Base-by-base conservation (phyloP, 2,113 vertebrate genomes). In the Limnothrissa miodon region DNA sequence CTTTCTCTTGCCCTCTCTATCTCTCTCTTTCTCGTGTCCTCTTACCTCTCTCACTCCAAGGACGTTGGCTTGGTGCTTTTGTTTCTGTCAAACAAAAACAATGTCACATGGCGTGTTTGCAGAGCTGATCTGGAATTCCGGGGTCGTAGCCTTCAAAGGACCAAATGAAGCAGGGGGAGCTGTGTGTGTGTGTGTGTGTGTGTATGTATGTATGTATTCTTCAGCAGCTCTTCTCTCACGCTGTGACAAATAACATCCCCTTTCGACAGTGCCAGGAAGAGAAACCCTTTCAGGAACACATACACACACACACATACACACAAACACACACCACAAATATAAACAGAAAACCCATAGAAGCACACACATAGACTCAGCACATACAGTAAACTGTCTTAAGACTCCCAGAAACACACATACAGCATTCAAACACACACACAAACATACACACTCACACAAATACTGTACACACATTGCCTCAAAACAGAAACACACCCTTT, bases 401-500 rank as follows among this genome's bases (percentile, higher is more conserved):
- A 23, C 46, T 3, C 15, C 13, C 2, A 48, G 15, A 48, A 42
- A 6, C 42, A 56, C 53, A 56, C 53, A 56, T 21, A 56, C 17
- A 56, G 1, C n/a, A 56, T 21, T 23, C 53, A 56, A 48, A 48
- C 46, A 48, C 13, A 48, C 17, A 48, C 3, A 56, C 23, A 23
- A 5, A 42, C 42, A 42, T 42, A 42, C 6, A 6, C 42, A 42
- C 42, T 42, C 42, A 42, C 59, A 39, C 66, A 70, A 10, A 70
- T 11, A 29, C 11, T 15, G 25, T 36, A 15, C 62, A 70, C 25
- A 70, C 25, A 33, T 8, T 11, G 11, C 2, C 25, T 39, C 39
- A 82, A 83, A 83, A 78, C 39, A 62, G 33, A 74, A 33, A 74
- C 29, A 33, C 66, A 74, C 66, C 13, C 86, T 90, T 87, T 85